phyloP scores from a whole-genome alignment of 2,113 vertebrate species.

The Hippolais icterina region DNA sequence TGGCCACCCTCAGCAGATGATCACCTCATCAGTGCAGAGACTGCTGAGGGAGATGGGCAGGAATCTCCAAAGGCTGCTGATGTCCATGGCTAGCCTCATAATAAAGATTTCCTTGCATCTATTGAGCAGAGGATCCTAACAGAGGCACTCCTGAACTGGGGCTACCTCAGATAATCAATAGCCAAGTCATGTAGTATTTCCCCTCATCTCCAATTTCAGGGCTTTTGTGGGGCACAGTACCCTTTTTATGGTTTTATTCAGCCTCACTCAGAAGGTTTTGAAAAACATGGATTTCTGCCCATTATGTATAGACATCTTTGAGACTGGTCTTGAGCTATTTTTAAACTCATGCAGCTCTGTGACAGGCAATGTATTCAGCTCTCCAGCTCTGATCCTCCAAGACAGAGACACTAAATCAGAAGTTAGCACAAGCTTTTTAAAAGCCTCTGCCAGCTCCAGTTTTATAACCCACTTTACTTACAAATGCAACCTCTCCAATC shows the following conservation, averaged over 20 bases:
- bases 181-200: not conserved
- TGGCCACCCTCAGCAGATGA: not conserved
- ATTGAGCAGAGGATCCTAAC: not conserved
- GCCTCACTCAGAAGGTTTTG: not conserved
- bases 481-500: constrained; percentile 61
- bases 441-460: constrained; percentile 36
- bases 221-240: not conserved
- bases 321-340: not conserved
- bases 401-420: constrained; percentile 51
- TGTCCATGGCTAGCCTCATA: not conserved
- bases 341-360: not conserved
- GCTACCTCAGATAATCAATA: not conserved
- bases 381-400: constrained; percentile 21
- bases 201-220: not conserved
- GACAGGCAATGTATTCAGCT: constrained; percentile 1
- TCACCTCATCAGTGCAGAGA: not conserved
- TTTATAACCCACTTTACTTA: constrained; percentile 65
- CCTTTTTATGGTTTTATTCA: not conserved
- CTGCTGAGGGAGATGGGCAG: not conserved
- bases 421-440: constrained; percentile 45
- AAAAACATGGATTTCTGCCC: not conserved
- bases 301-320: not conserved
- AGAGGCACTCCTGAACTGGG: not conserved
- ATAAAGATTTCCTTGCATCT: not conserved
- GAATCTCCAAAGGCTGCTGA: not conserved